Base-by-base conservation (phyloP, 2,888 invertebrate genomes). In the Andrena dorsata region DNA sequence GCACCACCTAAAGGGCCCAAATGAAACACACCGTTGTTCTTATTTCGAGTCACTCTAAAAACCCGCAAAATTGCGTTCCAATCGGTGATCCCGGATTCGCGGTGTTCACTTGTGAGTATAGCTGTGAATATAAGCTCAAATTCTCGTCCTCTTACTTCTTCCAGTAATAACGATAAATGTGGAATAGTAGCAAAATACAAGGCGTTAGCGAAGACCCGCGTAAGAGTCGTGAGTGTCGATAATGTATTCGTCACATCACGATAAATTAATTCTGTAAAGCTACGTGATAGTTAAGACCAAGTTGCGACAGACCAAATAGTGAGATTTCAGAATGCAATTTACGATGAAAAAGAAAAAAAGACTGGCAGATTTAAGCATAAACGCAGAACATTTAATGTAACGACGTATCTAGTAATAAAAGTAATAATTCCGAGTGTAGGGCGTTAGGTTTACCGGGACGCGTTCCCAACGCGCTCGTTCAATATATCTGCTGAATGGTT, bases 221-320 rank as follows among this genome's bases (percentile, higher is more conserved):
- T 26, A 47, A 7, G 20, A 30, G 6, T 47, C 16, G 41, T 28
- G 51, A 70, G 10, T 0, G 23, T 60, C 56, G n/a, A 56, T 75
- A 82, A 16, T 73, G n/a, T 5, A 51, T 56, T 49, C 20, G 23
- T 69, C 65, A 32, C 35, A 7, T 16, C 51, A 79, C 53, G 56
- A 35, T 49, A 56, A 75, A 82, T 28, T 86, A 64, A 64, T 61
- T 71, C 64, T 80, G 13, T 78, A 76, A 74, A 63, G 63, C 32
- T 77, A 63, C 41, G 47, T 76, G 71, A 84, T 77, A 78, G 80
- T 74, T 76, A 78, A 84, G 77, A 85, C 79, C 76, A 87, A 85
- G 28, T 53, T 77, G 76, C 53, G 53, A 82, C 75, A 73, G 82
- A 88, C 78, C 80, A 86, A 88, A 80, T 88, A 88, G 82, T 86